Conservation (phyloP, 2,113 vertebrate genomes). For the Cariama cristata region DNA sequence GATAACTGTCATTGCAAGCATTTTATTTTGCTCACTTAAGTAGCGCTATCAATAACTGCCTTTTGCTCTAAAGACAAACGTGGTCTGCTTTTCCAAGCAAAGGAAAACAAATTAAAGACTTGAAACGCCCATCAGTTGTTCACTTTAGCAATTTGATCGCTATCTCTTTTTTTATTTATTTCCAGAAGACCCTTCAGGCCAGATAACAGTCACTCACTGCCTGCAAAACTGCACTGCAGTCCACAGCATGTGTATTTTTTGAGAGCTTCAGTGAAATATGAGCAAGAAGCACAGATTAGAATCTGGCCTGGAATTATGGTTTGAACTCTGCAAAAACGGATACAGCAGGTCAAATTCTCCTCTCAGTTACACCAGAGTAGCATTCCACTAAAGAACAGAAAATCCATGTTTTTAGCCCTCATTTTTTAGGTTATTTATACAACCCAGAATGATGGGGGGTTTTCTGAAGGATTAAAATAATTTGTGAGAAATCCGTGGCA, state of each 20-base stretch:
- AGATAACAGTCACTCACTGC: constrained; percentile 1
- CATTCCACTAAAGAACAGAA: constrained; percentile 62
- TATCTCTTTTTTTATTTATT: neutral
- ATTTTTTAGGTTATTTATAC: constrained; percentile 44
- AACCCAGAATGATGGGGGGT: neutral
- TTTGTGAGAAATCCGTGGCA: neutral
- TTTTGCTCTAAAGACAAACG: constrained; percentile 24
- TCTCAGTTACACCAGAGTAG: constrained; percentile 53
- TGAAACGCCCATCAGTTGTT: constrained; percentile 46
- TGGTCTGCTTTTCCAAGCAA: constrained; percentile 49
- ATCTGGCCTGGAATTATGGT: constrained; percentile 53
- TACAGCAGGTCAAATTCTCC: constrained; percentile 58
- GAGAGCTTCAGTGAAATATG: constrained; percentile 63
- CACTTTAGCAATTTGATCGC: constrained; percentile 25
- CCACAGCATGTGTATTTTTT: constrained; percentile 50
- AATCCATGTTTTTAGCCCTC: constrained; percentile 43
- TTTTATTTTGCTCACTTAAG: constrained; percentile 44
- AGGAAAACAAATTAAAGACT: constrained; percentile 53
- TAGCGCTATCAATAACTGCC: neutral
- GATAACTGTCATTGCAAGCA: constrained; percentile 41
- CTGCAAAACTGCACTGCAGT: neutral
- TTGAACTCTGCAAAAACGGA: constrained; percentile 65
- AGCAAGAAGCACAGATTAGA: constrained; percentile 58
- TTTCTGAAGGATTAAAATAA: neutral
- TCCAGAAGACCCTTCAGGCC: constrained; percentile 41